Base-by-base conservation (phyloP, 2,797 vertebrate species). In the Orestias chungarensis region DNA sequence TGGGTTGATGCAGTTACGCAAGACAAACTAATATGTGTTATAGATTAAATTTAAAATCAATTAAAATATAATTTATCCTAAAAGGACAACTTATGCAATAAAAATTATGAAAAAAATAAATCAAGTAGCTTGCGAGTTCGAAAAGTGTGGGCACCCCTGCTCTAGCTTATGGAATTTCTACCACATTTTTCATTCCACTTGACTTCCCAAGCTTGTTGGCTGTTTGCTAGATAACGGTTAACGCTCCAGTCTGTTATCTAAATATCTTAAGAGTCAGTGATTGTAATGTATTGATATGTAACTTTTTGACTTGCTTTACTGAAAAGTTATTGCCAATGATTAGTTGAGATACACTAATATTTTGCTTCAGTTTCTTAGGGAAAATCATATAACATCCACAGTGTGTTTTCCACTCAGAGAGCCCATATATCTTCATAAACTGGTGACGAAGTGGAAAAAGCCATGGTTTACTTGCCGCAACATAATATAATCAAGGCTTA, bases 351-450 rank as follows among this genome's bases (percentile, higher is more conserved):
- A 29, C 54, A 55, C 54, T 54, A 54, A 31, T 55, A 17, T 55
- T 14, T 18, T 31, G 27, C 54, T 61, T 38, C 31, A 23, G 20
- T 38, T 62, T 62, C 10, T n/a, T n/a, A n/a, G 23, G 23, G 3
- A 23, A 68, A 68, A 8, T 40, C 18, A 4, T 10, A 4, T 6
- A 27, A n/a, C 1, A 68, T 54, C 25, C 49, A 42, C 35, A 87
- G 86, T 81, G 65, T 68, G 9, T 74, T 82, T 83, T 73, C 78
- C n/a, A 54, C 69, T 79, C 43, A 57, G 69, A 75, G 71, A 76
- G 55, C 31, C 38, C 55, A 79, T 82, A 82, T 83, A 88, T 87
- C 83, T 88, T 66, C 61, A 71, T 82, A 88, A 88, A 91, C 73
- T 78, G 79, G 75, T 71, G 74, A 84, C 87, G 82, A 87, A 82